These are phyloP conservation scores for Rhipidura dahli DNA, from an alignment of 2,113 vertebrate species.

Conservation along the genomic window DNA sequence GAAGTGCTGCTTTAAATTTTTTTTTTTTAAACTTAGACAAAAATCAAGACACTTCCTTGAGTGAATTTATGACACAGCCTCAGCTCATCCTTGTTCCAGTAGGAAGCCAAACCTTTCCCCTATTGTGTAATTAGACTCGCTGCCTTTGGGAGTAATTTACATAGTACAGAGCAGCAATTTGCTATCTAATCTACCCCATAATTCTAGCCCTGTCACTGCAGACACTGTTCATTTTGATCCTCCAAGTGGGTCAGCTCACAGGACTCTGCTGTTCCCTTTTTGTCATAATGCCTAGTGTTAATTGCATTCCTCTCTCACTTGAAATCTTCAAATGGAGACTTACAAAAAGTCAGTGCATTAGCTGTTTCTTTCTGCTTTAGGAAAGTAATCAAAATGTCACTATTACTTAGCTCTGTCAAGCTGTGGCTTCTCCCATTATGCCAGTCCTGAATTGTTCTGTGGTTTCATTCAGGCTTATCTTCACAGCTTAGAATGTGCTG, in stretches of 20 bases:
- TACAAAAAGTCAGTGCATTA: conserved; percentile 66
- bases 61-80: conserved; percentile 54
- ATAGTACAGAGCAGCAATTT: conserved; percentile 63
- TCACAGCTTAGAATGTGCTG: neutral
- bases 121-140: conserved; percentile 58
- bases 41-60: conserved; percentile 31
- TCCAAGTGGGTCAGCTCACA: conserved; percentile 65
- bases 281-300: conserved; percentile 63
- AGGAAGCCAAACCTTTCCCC: conserved; percentile 62
- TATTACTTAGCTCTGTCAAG: conserved; percentile 19
- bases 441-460: neutral
- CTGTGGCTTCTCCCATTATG: neutral
- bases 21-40: neutral
- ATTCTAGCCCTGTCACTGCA: conserved; percentile 69
- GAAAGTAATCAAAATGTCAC: conserved; percentile 38
- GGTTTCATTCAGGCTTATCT: conserved; percentile 4
- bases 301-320: conserved; percentile 62
- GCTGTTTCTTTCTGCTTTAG: conserved; percentile 54
- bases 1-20: neutral
- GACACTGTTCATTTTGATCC: conserved; percentile 64
- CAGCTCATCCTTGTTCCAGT: conserved; percentile 27
- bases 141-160: conserved; percentile 61
- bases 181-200: conserved; percentile 69
- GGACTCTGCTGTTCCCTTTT: conserved; percentile 60
- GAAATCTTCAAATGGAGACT: conserved; percentile 65